Evolutionary conservation across 2,888 invertebrate genomes (phyloP), one percentile per base, ranked within the genome.

Genomic region (Acrocyrtus sp.): DNA sequence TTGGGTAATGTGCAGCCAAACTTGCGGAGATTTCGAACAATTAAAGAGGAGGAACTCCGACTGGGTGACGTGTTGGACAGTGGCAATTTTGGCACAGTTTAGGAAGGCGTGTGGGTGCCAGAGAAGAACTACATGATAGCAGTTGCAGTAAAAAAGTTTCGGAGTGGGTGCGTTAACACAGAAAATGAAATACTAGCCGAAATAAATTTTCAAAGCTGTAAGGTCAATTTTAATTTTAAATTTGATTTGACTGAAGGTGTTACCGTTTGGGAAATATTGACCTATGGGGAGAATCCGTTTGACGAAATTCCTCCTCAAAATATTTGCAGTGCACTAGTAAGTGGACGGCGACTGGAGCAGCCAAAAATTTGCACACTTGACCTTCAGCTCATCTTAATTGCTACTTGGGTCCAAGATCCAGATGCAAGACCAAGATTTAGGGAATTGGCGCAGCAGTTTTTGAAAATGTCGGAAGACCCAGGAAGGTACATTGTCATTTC

Each of bases 391-490:
- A 92, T 96, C 10, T 91, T 99, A 90, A 91, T 98, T 67, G 95
- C 96, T 77, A 98, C 98, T 84, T 99, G 98, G 98, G 94, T 98
- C 91, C 85, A 96, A 75, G 96, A 98, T 83, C 95, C 97, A 0
- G 97, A 98, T 81, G 92, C 93, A 81, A 88, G 99, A 67, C 98
- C 98, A 0, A 92, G 92, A 4, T 99, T 99, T 85, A 92, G 92
- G 82, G 94, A 97, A 83, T 86, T 99, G 54, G 93, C 94, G 0
- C 94, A 95, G 62, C 94, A 94, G 57, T 98, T 99, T 84, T 92
- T 94, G 0, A 96, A 96, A 84, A 98, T 97, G 92, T 93, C 96
- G 0, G 88, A 94, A 63, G 98, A 98, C 86, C 98, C 99, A 3
- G 96, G 96, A 19, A 89, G 98, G 50, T 99, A 97, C 84, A 88